These are phyloP conservation scores for Cabera pusaria DNA, from an alignment of 2,888 invertebrate genomes.

Conservation along the genomic window DNA sequence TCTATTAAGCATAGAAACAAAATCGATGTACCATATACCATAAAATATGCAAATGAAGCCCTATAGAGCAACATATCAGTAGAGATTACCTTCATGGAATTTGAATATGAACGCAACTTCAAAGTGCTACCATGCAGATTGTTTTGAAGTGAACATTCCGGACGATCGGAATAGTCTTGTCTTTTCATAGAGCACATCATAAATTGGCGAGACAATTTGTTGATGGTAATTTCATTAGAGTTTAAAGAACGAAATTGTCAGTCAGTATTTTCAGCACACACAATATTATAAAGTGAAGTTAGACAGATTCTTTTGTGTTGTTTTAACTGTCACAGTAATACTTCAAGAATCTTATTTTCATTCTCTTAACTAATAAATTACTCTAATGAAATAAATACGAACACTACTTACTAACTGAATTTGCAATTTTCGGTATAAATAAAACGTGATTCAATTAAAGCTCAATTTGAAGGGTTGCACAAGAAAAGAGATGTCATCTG, in stretches of 20 bases:
- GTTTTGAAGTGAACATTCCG: slow-evolving; percentile 20
- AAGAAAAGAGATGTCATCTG: slow-evolving; percentile 56
- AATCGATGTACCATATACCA: slow-evolving; percentile 47
- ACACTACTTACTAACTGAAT: too few relatives aligned
- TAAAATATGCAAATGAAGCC: slow-evolving; percentile 59
- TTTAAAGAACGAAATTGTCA: too few relatives aligned
- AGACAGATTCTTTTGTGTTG: too few relatives aligned
- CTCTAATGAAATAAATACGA: too few relatives aligned
- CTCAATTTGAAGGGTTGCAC: slow-evolving; percentile 39
- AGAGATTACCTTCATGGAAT: slow-evolving; percentile 49
- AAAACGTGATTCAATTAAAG: slow-evolving; percentile 18
- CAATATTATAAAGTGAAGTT: too few relatives aligned
- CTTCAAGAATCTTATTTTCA: too few relatives aligned
- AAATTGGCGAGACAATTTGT: slow-evolving; percentile 15
- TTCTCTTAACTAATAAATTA: too few relatives aligned
- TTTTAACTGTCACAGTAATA: too few relatives aligned
- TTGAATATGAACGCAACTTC: slow-evolving; percentile 51
- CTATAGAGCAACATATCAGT: slow-evolving; percentile 47
- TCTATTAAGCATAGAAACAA: slow-evolving; percentile 43
- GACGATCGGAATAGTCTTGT: slow-evolving; percentile 24
- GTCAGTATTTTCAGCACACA: too few relatives aligned
- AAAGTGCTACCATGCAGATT: slow-evolving; percentile 26
- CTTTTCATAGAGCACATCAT: slow-evolving; percentile 20
- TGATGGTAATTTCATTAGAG: too few relatives aligned
- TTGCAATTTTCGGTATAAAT: slow-evolving; percentile 11